Evolutionary conservation across 2,888 invertebrate genomes (phyloP).

Genomic region (Zygaena filipendulae): DNA sequence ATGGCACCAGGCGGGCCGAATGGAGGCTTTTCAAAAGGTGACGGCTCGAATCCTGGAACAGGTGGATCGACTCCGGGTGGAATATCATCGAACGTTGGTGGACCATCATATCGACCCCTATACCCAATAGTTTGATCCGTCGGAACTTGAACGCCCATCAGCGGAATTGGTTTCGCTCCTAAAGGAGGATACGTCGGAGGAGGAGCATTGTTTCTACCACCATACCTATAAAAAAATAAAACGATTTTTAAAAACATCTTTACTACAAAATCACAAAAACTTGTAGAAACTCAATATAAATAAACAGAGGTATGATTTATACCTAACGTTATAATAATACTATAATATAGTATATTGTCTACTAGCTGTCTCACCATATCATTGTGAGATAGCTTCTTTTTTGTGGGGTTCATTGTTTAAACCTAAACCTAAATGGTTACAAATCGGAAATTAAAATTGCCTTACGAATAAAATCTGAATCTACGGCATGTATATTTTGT

Average conservation of each 20-base stretch:
- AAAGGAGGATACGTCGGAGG: slow-evolving; percentile 41
- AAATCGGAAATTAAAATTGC: no score
- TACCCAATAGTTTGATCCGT: slow-evolving; percentile 43
- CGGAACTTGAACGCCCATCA: slow-evolving; percentile 34
- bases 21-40: slow-evolving; percentile 60
- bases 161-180: slow-evolving; percentile 39
- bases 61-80: slow-evolving; percentile 73
- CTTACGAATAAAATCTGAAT: no score
- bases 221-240: slow-evolving; percentile 46
- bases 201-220: slow-evolving; percentile 40
- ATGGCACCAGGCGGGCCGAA: slow-evolving; percentile 40
- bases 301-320: no score
- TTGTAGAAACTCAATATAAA: no score
- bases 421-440: no score
- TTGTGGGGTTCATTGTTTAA: no score
- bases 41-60: slow-evolving; percentile 70
- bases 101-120: slow-evolving; percentile 49
- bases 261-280: no score
- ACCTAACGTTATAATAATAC: no score
- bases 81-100: slow-evolving; percentile 66
- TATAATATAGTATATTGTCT: no score
- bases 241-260: slow-evolving; percentile 7
- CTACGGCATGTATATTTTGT: no score
- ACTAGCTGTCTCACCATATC: no score
- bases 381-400: no score